These are phyloP conservation scores for Drosophila bocki DNA, from an alignment of 1,140 invertebrate genomes.

Conservation along the genomic window DNA sequence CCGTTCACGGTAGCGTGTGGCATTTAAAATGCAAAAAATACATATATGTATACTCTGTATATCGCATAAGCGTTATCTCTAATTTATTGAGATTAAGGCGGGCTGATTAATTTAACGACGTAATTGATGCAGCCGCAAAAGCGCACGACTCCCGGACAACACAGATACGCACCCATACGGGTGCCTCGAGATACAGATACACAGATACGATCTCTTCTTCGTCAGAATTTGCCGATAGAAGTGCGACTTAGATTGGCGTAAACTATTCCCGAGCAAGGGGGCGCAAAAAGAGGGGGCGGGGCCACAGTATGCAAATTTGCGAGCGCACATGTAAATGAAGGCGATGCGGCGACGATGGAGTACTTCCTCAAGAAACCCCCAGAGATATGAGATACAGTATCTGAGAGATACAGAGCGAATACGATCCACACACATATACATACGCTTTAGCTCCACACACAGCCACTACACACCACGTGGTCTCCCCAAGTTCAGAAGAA, in stretches of 20 bases:
- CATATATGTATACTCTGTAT: background rate
- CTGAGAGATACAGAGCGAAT: slow-evolving; percentile 39
- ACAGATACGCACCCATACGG: slow-evolving; percentile 40
- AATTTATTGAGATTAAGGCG: slow-evolving; percentile 66
- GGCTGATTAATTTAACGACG: slow-evolving; percentile 71
- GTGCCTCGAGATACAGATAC: slow-evolving; percentile 13
- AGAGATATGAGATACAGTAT: slow-evolving; percentile 53
- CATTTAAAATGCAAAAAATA: slow-evolving; percentile 54
- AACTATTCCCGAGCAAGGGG: slow-evolving; percentile 5
- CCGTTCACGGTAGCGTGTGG: slow-evolving; percentile 35
- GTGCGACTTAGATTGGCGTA: slow-evolving; percentile 70
- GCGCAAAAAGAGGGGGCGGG: slow-evolving; percentile 28
- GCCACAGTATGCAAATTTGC: slow-evolving; percentile 59
- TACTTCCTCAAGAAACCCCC: slow-evolving; percentile 65
- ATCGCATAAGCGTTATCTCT: slow-evolving; percentile 58
- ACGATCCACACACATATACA: slow-evolving; percentile 40
- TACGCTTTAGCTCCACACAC: slow-evolving; percentile 36
- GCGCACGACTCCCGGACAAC: slow-evolving; percentile 45
- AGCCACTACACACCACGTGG: slow-evolving; percentile 66
- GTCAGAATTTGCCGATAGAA: slow-evolving; percentile 55
- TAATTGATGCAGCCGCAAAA: slow-evolving; percentile 71
- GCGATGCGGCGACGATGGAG: slow-evolving; percentile 50
- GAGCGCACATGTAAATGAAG: slow-evolving; percentile 64
- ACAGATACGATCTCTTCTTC: slow-evolving; percentile 24
- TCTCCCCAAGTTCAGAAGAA: slow-evolving; percentile 74